These are phyloP conservation scores for Prionailurus bengalensis DNA, from an alignment of 2,113 vertebrate species.

Conservation along the genomic window DNA sequence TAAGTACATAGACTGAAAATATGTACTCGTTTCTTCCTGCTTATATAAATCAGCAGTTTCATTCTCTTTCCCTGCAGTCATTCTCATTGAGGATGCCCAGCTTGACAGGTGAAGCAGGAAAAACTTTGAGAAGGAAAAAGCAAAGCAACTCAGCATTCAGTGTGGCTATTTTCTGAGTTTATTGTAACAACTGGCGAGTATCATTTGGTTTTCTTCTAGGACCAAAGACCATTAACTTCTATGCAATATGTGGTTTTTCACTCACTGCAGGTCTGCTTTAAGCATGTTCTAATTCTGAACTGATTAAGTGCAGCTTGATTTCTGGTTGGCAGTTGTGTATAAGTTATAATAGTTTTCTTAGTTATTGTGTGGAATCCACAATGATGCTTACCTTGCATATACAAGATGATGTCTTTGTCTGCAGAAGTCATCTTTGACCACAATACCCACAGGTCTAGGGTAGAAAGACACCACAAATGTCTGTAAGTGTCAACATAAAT, in stretches of 20 bases:
- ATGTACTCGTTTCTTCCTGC: slow-evolving; percentile 21
- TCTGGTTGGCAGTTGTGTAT: slow-evolving; percentile 64
- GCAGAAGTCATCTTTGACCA: slow-evolving; percentile 75
- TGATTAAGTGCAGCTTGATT: slow-evolving; percentile 76
- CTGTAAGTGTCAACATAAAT: slow-evolving; percentile 81
- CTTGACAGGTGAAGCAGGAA: neutral
- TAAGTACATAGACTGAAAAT: neutral
- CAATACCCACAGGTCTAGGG: slow-evolving; percentile 69
- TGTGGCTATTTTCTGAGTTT: slow-evolving; percentile 47
- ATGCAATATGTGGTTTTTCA: slow-evolving; percentile 60
- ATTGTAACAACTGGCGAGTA: slow-evolving; percentile 50
- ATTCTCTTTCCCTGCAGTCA: neutral
- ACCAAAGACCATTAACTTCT: slow-evolving; percentile 60
- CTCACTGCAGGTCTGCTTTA: slow-evolving; percentile 18
- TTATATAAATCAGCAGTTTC: neutral
- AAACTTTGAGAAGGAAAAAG: neutral
- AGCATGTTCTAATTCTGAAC: slow-evolving; percentile 55
- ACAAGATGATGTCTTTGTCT: slow-evolving; percentile 61
- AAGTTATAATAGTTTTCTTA: slow-evolving; percentile 65
- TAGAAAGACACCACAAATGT: slow-evolving; percentile 79
- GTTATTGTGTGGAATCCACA: slow-evolving; percentile 65
- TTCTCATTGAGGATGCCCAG: neutral
- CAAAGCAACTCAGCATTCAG: slow-evolving; percentile 10
- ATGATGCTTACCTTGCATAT: slow-evolving; percentile 62
- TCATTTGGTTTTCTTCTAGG: slow-evolving; percentile 52